A percentile compares a stretch with the other conserved stretches of the same genome.
These are phyloP conservation scores for Bubo bubo DNA, from an alignment of 2,113 vertebrate species.

Conservation along the genomic window DNA sequence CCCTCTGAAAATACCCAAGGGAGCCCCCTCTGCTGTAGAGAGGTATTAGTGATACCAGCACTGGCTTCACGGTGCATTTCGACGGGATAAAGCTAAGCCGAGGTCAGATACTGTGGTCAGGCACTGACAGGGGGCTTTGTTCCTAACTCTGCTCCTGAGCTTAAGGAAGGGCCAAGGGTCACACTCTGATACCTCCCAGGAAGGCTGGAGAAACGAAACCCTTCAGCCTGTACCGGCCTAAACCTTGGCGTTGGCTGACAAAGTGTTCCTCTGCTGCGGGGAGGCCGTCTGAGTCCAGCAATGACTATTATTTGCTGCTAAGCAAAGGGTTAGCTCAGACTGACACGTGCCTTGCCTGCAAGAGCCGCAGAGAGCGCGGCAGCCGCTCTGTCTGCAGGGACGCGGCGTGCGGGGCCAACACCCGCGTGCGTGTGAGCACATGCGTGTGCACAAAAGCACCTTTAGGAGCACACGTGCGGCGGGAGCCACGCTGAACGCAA, in stretches of 20 bases:
- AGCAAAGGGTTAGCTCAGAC: not conserved
- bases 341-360: not conserved
- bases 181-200: not conserved
- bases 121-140: not conserved
- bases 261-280: not conserved
- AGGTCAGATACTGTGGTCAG: not conserved
- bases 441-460: fast-evolving
- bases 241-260: not conserved
- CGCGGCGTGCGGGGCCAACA: not conserved
- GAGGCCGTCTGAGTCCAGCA: not conserved
- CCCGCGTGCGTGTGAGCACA: not conserved
- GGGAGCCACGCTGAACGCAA: fast-evolving
- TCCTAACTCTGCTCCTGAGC: not conserved
- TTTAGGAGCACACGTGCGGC: fast-evolving
- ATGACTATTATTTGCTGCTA: not conserved
- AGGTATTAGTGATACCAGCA: not conserved
- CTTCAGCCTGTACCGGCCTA: fast-evolving
- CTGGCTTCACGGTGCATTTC: not conserved
- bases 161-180: not conserved
- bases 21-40: not conserved
- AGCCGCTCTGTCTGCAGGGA: fast-evolving
- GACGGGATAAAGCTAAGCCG: not conserved
- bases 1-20: not conserved
- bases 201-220: not conserved
- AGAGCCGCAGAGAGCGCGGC: not conserved